These are phyloP conservation scores for Semnornis frantzii DNA, from an alignment of 2,113 vertebrate species.

Conservation along the genomic window DNA sequence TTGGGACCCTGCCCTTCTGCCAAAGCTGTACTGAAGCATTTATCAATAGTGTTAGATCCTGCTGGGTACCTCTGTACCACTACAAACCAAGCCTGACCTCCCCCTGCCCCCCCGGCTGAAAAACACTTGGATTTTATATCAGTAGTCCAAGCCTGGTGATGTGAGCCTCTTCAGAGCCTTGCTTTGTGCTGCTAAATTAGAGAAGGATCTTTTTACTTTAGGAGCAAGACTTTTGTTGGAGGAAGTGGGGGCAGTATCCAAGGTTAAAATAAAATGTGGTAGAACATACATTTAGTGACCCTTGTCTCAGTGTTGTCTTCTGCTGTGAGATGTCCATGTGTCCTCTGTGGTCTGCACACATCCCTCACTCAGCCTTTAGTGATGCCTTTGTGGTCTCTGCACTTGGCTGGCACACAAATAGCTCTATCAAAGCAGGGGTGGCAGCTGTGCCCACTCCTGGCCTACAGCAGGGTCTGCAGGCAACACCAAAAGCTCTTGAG, in stretches of 20 bases:
- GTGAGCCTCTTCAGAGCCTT: conserved; percentile 20
- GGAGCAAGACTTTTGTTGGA: neutral
- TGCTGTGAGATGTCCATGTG: neutral
- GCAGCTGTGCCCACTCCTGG: neutral
- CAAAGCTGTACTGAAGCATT: conserved; percentile 37
- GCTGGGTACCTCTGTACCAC: conserved; percentile 3
- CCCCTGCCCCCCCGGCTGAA: neutral
- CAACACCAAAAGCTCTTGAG: neutral
- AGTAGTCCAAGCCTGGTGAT: conserved; percentile 59
- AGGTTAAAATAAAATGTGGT: conserved; percentile 1
- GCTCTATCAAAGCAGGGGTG: neutral
- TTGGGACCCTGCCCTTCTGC: conserved; percentile 12
- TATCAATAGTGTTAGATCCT: conserved; percentile 29
- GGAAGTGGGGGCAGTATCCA: neutral
- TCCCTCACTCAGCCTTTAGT: neutral
- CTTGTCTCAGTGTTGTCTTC: conserved; percentile 1
- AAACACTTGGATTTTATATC: neutral
- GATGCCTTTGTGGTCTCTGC: neutral
- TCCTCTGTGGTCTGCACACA: neutral
- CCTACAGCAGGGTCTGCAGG: neutral
- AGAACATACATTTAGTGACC: neutral
- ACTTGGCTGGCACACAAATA: neutral
- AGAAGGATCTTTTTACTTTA: neutral
- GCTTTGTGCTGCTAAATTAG: conserved; percentile 15
- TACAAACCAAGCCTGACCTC: neutral